These are phyloP conservation scores for Danio rerio DNA, from an alignment of 2,113 vertebrate species.

Conservation along the genomic window GRCz12tu NC_133187.1:1181001-1181500, in stretches of 20 bases:
- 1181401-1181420: slow-evolving; percentile 93
- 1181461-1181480: slow-evolving; percentile 65
- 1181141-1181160: no score
- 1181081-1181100: no score
- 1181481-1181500: not conserved
- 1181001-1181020: no score
- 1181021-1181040: no score
- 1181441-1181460: slow-evolving; percentile 90
- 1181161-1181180: no score
- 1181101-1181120: no score
- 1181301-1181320: slow-evolving; percentile 90
- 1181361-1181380: slow-evolving; percentile 81
- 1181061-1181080: no score
- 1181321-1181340: slow-evolving; percentile 83
- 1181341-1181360: slow-evolving; percentile 84
- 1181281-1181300: slow-evolving; percentile 91
- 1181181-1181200: no score
- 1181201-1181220: slow-evolving; percentile 87
- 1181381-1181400: slow-evolving; percentile 62
- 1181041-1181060: no score
- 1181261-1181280: slow-evolving; percentile 87
- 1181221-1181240: slow-evolving; percentile 85
- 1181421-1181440: slow-evolving; percentile 80
- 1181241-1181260: slow-evolving; percentile 88
- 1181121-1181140: no score